These are phyloP conservation scores for Acrocephalus kingi DNA, from an alignment of 2,113 vertebrate species.

Conservation along the genomic window DNA sequence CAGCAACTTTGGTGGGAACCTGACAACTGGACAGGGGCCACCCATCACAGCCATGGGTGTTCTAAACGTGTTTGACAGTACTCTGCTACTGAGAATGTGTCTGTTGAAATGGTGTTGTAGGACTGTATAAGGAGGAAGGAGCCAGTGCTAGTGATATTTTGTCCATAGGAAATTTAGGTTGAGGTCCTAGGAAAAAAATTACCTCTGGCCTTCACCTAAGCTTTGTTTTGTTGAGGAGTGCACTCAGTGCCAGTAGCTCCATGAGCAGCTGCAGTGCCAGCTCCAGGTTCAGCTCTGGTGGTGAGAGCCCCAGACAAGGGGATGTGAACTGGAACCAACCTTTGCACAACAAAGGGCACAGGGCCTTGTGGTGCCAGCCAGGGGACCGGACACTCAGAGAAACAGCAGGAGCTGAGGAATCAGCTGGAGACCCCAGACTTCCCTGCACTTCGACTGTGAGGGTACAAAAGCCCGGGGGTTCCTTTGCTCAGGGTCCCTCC, in stretches of 20 bases:
- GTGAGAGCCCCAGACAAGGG: background rate
- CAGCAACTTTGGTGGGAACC: background rate
- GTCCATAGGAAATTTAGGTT: background rate
- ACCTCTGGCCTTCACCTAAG: background rate
- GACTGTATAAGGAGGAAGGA: background rate
- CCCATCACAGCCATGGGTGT: background rate
- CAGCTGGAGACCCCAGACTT: background rate
- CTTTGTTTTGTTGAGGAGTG: background rate
- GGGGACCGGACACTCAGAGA: background rate
- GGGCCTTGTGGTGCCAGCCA: background rate
- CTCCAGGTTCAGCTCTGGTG: background rate
- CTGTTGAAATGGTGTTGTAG: background rate
- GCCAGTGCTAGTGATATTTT: background rate
- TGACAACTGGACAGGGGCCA: background rate
- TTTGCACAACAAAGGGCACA: background rate
- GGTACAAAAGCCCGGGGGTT: background rate
- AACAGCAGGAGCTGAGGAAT: background rate
- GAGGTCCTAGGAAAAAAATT: background rate
- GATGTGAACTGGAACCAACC: background rate
- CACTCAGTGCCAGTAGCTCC: fast-evolving
- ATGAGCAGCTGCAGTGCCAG: background rate
- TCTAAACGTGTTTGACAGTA: background rate
- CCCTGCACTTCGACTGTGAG: background rate
- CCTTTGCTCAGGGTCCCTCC: background rate
- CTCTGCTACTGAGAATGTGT: background rate